These are phyloP conservation scores for Lutjanus erythropterus DNA, from an alignment of 2,113 vertebrate species.

Conservation along the genomic window DNA sequence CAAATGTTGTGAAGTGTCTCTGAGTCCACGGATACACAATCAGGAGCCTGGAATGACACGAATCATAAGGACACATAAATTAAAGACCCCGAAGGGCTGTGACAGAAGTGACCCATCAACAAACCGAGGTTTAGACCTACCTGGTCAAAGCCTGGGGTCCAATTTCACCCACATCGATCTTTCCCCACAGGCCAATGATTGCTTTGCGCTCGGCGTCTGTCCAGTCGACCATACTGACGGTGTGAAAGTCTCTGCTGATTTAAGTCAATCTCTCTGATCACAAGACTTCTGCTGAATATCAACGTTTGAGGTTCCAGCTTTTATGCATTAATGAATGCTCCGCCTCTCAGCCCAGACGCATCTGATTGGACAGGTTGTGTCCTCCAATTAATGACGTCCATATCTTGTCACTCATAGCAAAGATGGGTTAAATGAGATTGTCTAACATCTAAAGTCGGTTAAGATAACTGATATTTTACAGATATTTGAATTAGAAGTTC, in stretches of 20 bases:
- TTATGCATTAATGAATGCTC: background rate
- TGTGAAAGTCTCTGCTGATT: background rate
- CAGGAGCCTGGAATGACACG: background rate
- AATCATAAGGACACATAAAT: background rate
- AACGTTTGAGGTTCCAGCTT: background rate
- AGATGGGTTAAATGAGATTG: background rate
- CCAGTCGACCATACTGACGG: constrained; percentile 76
- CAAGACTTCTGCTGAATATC: background rate
- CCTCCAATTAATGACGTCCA: background rate
- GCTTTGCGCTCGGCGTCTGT: constrained; percentile 67
- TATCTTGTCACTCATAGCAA: background rate
- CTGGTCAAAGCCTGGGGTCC: constrained; percentile 69
- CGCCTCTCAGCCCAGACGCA: background rate
- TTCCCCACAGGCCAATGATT: constrained; percentile 63
- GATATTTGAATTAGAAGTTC: background rate
- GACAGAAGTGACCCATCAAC: background rate
- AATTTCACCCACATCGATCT: constrained; percentile 34
- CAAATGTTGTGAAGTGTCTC: background rate
- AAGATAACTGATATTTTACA: too few relatives aligned
- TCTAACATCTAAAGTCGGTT: background rate
- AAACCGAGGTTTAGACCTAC: constrained; percentile 51
- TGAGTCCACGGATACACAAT: background rate
- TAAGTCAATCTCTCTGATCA: background rate
- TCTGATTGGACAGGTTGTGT: constrained; percentile 5
- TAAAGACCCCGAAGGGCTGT: background rate